Conservation (phyloP, 2,888 invertebrate genomes). For the Megamerina dolium region DNA sequence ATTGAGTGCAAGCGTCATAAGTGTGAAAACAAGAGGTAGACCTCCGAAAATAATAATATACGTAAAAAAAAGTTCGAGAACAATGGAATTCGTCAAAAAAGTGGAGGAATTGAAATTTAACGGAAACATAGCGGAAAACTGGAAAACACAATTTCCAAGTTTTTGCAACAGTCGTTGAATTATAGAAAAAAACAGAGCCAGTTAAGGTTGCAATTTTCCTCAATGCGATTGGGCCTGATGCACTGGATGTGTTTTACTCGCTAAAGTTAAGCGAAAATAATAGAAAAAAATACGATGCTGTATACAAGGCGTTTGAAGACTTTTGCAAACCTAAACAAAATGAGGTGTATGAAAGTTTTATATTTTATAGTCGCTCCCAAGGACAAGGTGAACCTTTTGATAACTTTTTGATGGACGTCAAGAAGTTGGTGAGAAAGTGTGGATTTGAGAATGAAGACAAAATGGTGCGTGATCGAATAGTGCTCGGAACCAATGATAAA, state of each 20-base stretch:
- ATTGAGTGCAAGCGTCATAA: neutral
- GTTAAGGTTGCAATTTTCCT: slow-evolving; percentile 26
- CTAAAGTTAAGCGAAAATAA: slow-evolving; percentile 24
- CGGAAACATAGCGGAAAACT: slow-evolving; percentile 15
- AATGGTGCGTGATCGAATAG: slow-evolving; percentile 20
- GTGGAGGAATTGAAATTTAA: slow-evolving; percentile 17
- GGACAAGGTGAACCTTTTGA: slow-evolving; percentile 20
- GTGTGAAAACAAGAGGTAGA: slow-evolving; percentile 3
- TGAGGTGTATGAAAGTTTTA: slow-evolving; percentile 15
- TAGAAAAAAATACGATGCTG: slow-evolving; percentile 17
- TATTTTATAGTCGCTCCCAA: slow-evolving; percentile 16
- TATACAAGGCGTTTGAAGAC: slow-evolving; percentile 22
- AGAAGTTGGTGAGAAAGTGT: slow-evolving; percentile 19
- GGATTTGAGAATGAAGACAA: slow-evolving; percentile 14
- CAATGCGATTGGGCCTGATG: slow-evolving; percentile 27
- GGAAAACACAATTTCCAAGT: slow-evolving; percentile 26
- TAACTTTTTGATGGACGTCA: slow-evolving; percentile 21
- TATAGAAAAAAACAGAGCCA: slow-evolving; percentile 20
- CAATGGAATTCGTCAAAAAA: slow-evolving; percentile 19
- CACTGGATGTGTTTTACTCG: slow-evolving; percentile 28
- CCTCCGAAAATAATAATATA: slow-evolving; percentile 2
- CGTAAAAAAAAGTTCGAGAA: too few species aligned
- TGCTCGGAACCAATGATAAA: slow-evolving; percentile 15
- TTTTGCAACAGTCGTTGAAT: slow-evolving; percentile 25
- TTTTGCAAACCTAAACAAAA: slow-evolving; percentile 18